phyloP scores from a whole-genome alignment of 1,140 invertebrate genomes.

The Probaryconus sp. region DNA sequence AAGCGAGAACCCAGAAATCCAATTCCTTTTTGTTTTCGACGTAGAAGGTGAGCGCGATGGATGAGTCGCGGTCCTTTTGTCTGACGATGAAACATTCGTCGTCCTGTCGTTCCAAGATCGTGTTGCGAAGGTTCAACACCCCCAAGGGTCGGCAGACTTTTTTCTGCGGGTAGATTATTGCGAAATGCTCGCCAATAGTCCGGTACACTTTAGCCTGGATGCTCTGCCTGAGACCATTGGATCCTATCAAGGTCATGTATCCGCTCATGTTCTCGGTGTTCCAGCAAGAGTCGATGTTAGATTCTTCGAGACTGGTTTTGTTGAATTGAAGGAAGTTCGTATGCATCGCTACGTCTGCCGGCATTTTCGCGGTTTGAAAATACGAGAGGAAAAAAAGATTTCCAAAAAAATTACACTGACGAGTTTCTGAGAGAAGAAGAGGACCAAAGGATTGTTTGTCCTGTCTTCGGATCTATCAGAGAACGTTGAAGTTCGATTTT shows the following conservation, averaged over 20 bases:
- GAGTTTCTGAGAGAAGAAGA: too few relatives aligned
- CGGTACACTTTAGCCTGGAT: conserved; percentile 83
- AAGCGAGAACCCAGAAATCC: conserved; percentile 82
- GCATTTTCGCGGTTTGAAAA: conserved; percentile 68
- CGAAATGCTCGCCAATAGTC: conserved; percentile 83
- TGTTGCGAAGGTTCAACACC: conserved; percentile 82
- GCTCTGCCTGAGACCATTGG: conserved; percentile 80
- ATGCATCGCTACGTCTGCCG: conserved; percentile 75
- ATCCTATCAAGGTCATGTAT: conserved; percentile 80
- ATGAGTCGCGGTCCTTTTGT: conserved; percentile 82
- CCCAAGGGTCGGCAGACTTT: conserved; percentile 81
- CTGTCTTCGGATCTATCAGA: too few relatives aligned
- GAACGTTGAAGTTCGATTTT: too few relatives aligned
- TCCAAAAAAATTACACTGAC: too few relatives aligned
- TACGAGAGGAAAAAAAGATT: too few relatives aligned
- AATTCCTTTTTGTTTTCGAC: conserved; percentile 80
- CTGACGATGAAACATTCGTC: conserved; percentile 80
- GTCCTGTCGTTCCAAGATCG: conserved; percentile 77
- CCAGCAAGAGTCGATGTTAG: conserved; percentile 75
- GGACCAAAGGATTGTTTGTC: not conserved
- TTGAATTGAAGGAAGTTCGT: conserved; percentile 71
- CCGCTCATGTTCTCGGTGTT: conserved; percentile 83
- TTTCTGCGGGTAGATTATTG: conserved; percentile 83
- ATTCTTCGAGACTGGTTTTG: conserved; percentile 64
- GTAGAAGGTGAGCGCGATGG: conserved; percentile 81